Percentiles rank a stretch among this genome's conserved stretches.
phyloP scores from a whole-genome alignment of 2,888 invertebrate species.

The Xiphydria camelus region DNA sequence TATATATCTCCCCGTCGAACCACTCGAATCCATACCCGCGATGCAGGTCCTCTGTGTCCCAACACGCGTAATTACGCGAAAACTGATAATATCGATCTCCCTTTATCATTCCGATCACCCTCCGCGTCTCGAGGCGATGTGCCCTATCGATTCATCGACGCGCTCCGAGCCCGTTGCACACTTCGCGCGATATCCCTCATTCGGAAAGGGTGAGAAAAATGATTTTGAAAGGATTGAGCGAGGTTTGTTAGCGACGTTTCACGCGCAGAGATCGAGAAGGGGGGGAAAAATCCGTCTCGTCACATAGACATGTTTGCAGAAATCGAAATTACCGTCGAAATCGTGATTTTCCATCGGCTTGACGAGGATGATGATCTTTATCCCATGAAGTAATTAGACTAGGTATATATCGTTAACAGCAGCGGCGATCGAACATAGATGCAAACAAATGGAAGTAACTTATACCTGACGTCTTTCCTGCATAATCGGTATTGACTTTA shows the following conservation, averaged over 20 bases:
- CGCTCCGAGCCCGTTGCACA: conserved; percentile 23
- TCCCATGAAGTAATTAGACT: too few relatives aligned
- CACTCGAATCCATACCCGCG: conserved; percentile 28
- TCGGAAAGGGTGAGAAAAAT: conserved; percentile 30
- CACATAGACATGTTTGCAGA: too few relatives aligned
- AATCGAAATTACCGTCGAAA: too few relatives aligned
- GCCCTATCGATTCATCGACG: conserved; percentile 52
- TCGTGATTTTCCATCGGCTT: too few relatives aligned
- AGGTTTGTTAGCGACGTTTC: not conserved
- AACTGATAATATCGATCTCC: conserved; percentile 52
- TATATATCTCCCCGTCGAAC: conserved; percentile 10
- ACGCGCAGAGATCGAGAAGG: not conserved
- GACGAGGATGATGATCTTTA: too few relatives aligned
- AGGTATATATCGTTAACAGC: too few relatives aligned
- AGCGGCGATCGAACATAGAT: too few relatives aligned
- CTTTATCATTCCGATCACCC: conserved; percentile 51
- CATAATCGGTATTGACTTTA: too few relatives aligned
- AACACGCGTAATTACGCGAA: conserved; percentile 56
- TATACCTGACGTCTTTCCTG: too few relatives aligned
- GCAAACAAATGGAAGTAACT: too few relatives aligned
- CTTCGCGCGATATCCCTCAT: too few relatives aligned
- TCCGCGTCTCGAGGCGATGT: conserved; percentile 40
- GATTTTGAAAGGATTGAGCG: conserved; percentile 12
- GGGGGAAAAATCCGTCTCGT: not conserved
- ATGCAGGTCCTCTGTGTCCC: conserved; percentile 37